A percentile compares a stretch with the other conserved stretches of the same genome.
phyloP scores from a whole-genome alignment of 2,113 vertebrate genomes.

The Dasyornis broadbenti region DNA sequence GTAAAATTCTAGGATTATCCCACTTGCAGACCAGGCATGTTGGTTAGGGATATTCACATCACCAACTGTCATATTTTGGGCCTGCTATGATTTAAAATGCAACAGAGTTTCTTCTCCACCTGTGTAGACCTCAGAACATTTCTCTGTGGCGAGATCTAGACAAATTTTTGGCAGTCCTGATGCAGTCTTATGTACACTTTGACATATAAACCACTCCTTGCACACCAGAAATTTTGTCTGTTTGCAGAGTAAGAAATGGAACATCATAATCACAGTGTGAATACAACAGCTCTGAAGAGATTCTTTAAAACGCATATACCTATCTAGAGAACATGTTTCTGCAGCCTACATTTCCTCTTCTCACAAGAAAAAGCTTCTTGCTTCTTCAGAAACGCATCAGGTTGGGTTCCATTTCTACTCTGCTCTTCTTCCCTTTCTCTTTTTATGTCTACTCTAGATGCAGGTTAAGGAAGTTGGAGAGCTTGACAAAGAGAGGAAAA shows the following conservation, averaged over 20 bases:
- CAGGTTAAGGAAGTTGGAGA: neutral
- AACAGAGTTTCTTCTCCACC: neutral
- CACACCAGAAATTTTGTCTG: fast-evolving
- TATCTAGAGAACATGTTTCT: neutral
- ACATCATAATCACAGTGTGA: neutral
- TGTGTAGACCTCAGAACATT: neutral
- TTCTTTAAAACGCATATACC: neutral
- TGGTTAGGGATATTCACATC: neutral
- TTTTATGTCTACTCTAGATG: neutral
- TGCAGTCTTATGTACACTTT: neutral
- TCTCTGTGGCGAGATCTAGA: neutral
- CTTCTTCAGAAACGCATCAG: neutral
- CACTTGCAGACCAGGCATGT: neutral
- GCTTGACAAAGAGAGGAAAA: neutral
- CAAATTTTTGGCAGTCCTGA: neutral
- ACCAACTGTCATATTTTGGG: neutral
- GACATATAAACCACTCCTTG: neutral
- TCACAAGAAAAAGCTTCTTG: neutral
- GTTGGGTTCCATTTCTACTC: neutral
- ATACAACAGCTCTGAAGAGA: neutral
- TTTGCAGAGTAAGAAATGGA: neutral
- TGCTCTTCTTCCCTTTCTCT: neutral
- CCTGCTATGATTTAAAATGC: neutral
- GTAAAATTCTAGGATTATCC: neutral
- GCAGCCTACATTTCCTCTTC: neutral